Evolutionary conservation across 30 jellyfish, hydroid and myxozoan genomes (phyloP), one percentile per base, ranked within the genome.

Genomic region (Phacellophora camtschatica): DNA sequence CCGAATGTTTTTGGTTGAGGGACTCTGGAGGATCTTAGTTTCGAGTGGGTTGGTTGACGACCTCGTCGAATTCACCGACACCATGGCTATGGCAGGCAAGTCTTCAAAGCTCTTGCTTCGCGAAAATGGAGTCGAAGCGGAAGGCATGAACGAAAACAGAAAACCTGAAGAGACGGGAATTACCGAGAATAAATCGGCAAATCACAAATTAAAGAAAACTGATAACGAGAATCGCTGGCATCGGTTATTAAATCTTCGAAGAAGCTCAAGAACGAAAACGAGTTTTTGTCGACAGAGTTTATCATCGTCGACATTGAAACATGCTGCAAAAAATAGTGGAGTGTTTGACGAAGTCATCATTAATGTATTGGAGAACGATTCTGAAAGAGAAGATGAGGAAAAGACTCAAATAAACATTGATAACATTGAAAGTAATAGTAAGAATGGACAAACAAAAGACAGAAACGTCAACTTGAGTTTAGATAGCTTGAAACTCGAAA

Each of bases 331-430:
- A 30, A 51, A 5, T 6, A 13, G 30, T 13, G 23, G n/a, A 18
- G 23, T 13, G 55, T 8, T 10, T 30, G 23, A 34, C 49, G 50
- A 66, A 66, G 63, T 66, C 25, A 50, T 80, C 8, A 80, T 80
- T 41, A 80, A 66, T 29, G 77, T 80, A 1, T 42, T 48, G 20
- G 91, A 67, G n/a, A 80, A 84, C 67, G 91, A 66, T 23, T 59
- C 83, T 18, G 76, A 66, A 7, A n/a, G n/a, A n/a, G 50, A 62
- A 18, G 91, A 80, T 0, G 7, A 57, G 9, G 49, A 15, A 77
- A 22, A 33, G 19, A 80, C 84, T 27, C 77, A 64, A 12, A 16
- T 80, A 39, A 57, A 66, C 23, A 27, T 27, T 1, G 54, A 71
- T 65, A 33, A 13, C 64, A 19, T 51, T 0, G 67, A 39, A 2